These are phyloP conservation scores for Anthophora plumipes DNA, from an alignment of 2,888 invertebrate genomes.

Conservation along the genomic window DNA sequence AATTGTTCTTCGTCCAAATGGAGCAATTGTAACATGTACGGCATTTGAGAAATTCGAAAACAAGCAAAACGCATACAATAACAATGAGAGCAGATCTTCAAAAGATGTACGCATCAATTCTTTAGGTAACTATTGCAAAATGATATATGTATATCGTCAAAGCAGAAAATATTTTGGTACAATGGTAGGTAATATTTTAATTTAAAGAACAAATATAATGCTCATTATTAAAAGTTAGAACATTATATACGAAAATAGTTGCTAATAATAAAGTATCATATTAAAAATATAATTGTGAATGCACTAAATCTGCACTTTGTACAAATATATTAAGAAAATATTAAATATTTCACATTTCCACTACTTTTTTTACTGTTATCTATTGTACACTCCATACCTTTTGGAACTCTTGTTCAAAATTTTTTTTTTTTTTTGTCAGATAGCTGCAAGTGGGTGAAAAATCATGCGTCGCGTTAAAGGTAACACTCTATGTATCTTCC, in stretches of 20 bases:
- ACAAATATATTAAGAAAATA: neutral
- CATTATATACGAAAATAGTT: too few relatives aligned
- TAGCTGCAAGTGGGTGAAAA: too few relatives aligned
- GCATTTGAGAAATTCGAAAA: slow-evolving; percentile 53
- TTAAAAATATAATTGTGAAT: neutral
- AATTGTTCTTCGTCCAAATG: slow-evolving; percentile 77
- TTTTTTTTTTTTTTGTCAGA: too few relatives aligned
- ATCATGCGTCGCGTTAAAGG: too few relatives aligned
- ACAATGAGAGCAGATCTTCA: neutral
- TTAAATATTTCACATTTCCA: too few relatives aligned
- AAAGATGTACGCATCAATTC: neutral
- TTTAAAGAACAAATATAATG: too few relatives aligned
- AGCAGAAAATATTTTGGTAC: too few relatives aligned
- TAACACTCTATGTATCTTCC: neutral
- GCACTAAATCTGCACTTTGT: neutral
- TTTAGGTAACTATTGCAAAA: slow-evolving; percentile 5
- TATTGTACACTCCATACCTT: too few relatives aligned
- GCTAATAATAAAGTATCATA: neutral
- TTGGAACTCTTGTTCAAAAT: too few relatives aligned
- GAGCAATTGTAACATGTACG: slow-evolving; percentile 75
- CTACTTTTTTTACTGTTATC: too few relatives aligned
- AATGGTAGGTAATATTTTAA: too few relatives aligned
- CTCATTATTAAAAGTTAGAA: too few relatives aligned
- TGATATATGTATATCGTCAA: neutral
- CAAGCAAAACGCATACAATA: neutral